Conservation (phyloP, 2,113 vertebrate species). For the Lophius piscatorius region DNA sequence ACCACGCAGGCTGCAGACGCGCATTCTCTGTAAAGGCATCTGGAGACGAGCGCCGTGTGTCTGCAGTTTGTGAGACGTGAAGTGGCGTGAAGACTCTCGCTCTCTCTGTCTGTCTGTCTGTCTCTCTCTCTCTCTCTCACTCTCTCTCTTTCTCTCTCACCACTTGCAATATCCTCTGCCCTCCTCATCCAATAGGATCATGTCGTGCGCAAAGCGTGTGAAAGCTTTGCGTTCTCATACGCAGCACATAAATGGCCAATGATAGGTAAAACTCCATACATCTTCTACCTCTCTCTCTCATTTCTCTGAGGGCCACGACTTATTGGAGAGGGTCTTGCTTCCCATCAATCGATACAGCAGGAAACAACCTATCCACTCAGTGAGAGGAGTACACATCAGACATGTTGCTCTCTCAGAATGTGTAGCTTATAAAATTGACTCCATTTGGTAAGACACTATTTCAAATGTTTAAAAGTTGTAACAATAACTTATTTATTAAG, state of each 20-base stretch:
- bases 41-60: constrained; percentile 53
- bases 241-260: constrained; percentile 24
- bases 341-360: constrained; percentile 40
- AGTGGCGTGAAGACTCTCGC: constrained; percentile 15
- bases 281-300: constrained; percentile 28
- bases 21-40: constrained; percentile 62
- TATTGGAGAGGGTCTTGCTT: constrained; percentile 25
- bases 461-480: background rate
- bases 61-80: constrained; percentile 41
- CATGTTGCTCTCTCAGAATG: background rate
- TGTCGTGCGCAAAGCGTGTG: constrained; percentile 50
- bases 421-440: background rate
- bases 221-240: constrained; percentile 32
- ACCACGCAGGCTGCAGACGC: constrained; percentile 11
- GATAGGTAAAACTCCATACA: constrained; percentile 7
- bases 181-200: constrained; percentile 64
- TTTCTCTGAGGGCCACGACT: constrained; percentile 19
- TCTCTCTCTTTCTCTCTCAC: constrained; percentile 35
- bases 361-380: constrained; percentile 10
- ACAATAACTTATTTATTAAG: background rate
- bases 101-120: constrained; percentile 28
- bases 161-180: constrained; percentile 29
- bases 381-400: background rate
- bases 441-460: background rate
- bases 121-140: constrained; percentile 19